These are phyloP conservation scores for Drosophila teissieri DNA, from an alignment of 1,140 invertebrate species.

Conservation along the genomic window DNA sequence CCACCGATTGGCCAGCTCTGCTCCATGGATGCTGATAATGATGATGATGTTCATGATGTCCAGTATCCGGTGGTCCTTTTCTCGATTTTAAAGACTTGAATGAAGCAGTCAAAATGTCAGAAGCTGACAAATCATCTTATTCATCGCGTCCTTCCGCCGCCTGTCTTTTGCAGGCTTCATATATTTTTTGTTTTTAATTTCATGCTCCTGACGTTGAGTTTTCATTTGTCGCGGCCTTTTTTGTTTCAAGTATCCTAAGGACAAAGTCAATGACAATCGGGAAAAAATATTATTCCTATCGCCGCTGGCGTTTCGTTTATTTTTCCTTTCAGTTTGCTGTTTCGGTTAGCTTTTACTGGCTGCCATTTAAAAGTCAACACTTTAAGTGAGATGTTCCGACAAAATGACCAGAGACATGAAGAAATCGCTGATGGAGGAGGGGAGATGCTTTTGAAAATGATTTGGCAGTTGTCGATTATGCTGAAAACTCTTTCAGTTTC, in stretches of 20 bases:
- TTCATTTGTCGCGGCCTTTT: constrained; percentile 6
- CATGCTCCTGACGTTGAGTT: constrained; percentile 15
- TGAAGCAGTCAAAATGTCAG: constrained; percentile 36
- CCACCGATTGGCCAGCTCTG: not conserved
- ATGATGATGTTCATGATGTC: not conserved
- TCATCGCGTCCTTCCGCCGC: constrained; percentile 23
- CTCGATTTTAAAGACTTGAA: constrained; percentile 62
- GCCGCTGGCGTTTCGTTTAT: constrained; percentile 7
- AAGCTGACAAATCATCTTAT: constrained; percentile 24
- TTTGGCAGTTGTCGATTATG: constrained; percentile 4
- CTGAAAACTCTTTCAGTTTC: not conserved
- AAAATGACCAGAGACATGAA: not conserved
- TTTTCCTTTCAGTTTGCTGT: constrained; percentile 6
- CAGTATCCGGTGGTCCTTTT: constrained; percentile 1
- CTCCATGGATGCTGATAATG: not conserved
- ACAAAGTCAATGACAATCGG: constrained; percentile 58
- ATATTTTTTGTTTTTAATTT: constrained; percentile 19
- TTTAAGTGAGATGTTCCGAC: constrained; percentile 16
- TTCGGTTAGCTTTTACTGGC: constrained; percentile 6
- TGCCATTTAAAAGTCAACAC: constrained; percentile 30
- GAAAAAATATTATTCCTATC: constrained; percentile 25
- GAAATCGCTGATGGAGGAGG: no score
- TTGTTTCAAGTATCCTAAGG: constrained; percentile 36
- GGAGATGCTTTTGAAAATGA: not conserved
- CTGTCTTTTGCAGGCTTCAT: constrained; percentile 11